Percentiles rank a stretch among this genome's conserved stretches.
Conservation (phyloP, 2,888 invertebrate species). For the Drosophila melanocephala region DNA sequence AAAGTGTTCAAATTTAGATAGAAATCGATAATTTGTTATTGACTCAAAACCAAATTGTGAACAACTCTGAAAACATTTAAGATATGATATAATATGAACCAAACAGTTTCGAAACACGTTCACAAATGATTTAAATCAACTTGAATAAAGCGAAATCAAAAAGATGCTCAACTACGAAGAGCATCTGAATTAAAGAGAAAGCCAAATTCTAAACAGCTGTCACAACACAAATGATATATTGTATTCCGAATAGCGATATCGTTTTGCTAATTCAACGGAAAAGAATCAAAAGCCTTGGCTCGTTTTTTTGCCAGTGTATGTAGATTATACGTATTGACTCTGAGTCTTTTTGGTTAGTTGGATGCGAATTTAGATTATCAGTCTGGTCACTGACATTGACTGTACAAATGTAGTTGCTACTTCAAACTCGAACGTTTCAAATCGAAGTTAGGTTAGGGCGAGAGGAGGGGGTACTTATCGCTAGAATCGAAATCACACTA, state of each 20-base stretch:
- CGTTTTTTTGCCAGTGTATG: constrained; percentile 17
- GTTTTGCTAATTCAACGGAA: neutral
- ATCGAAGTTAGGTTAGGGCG: neutral
- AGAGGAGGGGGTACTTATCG: constrained; percentile 10
- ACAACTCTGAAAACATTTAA: neutral
- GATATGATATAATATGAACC: too few species aligned
- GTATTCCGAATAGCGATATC: neutral
- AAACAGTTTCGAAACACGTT: neutral
- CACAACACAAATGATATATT: neutral
- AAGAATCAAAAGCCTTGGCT: neutral
- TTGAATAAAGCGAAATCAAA: neutral
- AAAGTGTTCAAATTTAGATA: neutral
- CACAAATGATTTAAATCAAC: neutral
- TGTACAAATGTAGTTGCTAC: neutral
- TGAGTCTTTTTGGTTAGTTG: neutral
- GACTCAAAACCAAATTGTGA: neutral
- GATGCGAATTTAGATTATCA: constrained; percentile 18
- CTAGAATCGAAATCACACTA: constrained; percentile 8
- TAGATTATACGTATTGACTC: neutral
- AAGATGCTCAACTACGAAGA: neutral
- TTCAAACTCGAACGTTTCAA: neutral
- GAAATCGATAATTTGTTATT: neutral
- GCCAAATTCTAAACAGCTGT: too few species aligned
- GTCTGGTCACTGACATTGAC: constrained; percentile 5
- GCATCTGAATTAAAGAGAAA: neutral